Base-by-base conservation (phyloP, 2,888 invertebrate genomes). In the Furcula furcula region DNA sequence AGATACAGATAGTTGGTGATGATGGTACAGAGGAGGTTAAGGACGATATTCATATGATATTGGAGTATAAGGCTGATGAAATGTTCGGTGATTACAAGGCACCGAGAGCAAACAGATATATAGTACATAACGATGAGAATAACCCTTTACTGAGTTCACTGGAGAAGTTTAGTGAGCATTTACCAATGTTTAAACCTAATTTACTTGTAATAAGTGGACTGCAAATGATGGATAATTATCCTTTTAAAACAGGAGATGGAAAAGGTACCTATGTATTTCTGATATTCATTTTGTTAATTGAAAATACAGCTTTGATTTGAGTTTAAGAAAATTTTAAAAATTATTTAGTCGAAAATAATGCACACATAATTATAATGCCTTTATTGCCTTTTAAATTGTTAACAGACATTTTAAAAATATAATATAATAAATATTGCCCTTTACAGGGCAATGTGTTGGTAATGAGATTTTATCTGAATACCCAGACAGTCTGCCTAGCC, bases 161-260 rank as follows among this genome's bases (percentile, higher is more conserved):
- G 44, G 93, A 95, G 64, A 91, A 91, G 42, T 92, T 96, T 62
- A 91, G 91, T 14, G 82, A 90, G 50, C 70, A 90, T 36, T 67
- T 96, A 38, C 80, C 88, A 7, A 65, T 71, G 4, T 95, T 93
- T 59, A 85, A 90, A 26, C 94, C 96, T 1, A 90, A 94, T 63
- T 82, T 96, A 45, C 84, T 96, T 51, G 94, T 96, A 44, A 90
- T 96, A 33, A 94, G 95, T 61, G 96, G 96, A 5, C 81, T 96
- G 29, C 96, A 96, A 71, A 95, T 96, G 94, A 94, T 96, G 95
- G 96, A 96, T 63, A 95, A 94, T 72, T 95, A 92, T 72, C 94
- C 94, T 2, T 93, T 93, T 56, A 79, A 86, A 49, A 75, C 87
- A 69, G 92, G 92, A 90, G 75, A 73, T 55, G 75, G 70, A 29